phyloP scores from a whole-genome alignment of 2,113 vertebrate genomes.

The Megatriorchis doriae region DNA sequence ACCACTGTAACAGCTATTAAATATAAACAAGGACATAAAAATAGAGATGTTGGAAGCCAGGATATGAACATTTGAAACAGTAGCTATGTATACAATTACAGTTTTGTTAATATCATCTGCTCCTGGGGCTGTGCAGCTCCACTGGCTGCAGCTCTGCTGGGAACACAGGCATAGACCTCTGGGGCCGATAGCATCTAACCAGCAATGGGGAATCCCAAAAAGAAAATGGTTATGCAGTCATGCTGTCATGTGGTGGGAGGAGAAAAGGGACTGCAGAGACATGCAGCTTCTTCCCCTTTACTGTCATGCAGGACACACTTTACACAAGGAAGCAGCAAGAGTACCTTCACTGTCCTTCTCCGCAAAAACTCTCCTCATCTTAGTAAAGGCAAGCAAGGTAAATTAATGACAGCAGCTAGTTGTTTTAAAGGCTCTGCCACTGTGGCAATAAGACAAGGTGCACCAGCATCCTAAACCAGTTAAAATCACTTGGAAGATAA shows the following conservation, averaged over 20 bases:
- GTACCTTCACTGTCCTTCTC: neutral
- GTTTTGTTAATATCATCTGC: neutral
- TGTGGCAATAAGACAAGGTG: neutral
- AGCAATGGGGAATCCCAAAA: neutral
- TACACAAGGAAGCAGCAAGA: neutral
- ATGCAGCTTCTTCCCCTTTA: neutral
- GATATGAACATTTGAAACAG: neutral
- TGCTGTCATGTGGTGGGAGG: neutral
- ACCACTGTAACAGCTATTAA: slow-evolving; percentile 6
- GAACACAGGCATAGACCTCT: neutral
- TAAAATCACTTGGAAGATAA: neutral
- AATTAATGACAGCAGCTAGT: neutral
- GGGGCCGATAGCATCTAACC: neutral
- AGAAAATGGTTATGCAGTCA: neutral
- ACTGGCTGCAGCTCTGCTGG: neutral
- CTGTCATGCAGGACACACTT: neutral
- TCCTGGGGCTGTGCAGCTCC: neutral
- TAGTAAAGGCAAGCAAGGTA: neutral
- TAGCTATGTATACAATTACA: neutral
- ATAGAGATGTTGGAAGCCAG: neutral
- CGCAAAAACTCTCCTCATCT: neutral
- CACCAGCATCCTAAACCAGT: neutral
- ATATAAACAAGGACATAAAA: slow-evolving; percentile 41
- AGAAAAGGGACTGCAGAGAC: neutral
- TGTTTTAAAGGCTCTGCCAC: neutral